Evolutionary conservation across 2,113 vertebrate species (phyloP).

Genomic region (Amphiprion ocellaris): DNA sequence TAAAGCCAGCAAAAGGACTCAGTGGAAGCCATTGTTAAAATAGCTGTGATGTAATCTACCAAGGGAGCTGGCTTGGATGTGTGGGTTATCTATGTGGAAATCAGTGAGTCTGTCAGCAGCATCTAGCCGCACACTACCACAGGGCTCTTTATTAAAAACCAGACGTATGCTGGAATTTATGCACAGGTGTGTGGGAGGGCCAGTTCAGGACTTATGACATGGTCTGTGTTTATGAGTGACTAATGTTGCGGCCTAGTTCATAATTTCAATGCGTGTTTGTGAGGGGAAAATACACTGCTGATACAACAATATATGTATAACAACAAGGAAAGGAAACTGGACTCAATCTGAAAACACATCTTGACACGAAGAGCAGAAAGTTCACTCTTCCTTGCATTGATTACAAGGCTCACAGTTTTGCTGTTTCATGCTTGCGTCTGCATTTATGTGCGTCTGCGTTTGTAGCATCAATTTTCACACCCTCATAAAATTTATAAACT

Average conservation of each 20-base stretch:
- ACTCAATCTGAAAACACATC: background rate
- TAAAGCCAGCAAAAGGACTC: constrained; percentile 47
- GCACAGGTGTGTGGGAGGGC: constrained; percentile 64
- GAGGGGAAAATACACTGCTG: background rate
- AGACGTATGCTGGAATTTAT: constrained; percentile 59
- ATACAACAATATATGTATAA: background rate
- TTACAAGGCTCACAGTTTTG: constrained; percentile 41
- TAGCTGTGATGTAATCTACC: constrained; percentile 68
- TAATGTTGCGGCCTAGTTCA: background rate
- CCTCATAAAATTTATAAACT: constrained; percentile 43
- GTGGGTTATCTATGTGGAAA: constrained; percentile 70
- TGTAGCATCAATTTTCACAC: constrained; percentile 47
- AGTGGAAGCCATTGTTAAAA: constrained; percentile 68
- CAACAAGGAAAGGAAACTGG: background rate
- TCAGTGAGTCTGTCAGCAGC: constrained; percentile 75
- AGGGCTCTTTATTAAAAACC: constrained; percentile 75
- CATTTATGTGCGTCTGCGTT: constrained; percentile 13
- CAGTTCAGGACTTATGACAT: constrained; percentile 22
- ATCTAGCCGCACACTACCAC: constrained; percentile 66
- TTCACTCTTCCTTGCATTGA: constrained; percentile 24
- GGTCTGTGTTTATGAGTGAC: constrained; percentile 28
- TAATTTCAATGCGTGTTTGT: background rate
- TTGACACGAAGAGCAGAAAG: background rate
- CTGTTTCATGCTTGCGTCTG: constrained; percentile 28
- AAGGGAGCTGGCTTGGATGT: constrained; percentile 54